Evolutionary conservation across 2,113 vertebrate genomes (phyloP), one percentile per base, ranked within the genome.

Genomic region (Malurus alboscapulatus): DNA sequence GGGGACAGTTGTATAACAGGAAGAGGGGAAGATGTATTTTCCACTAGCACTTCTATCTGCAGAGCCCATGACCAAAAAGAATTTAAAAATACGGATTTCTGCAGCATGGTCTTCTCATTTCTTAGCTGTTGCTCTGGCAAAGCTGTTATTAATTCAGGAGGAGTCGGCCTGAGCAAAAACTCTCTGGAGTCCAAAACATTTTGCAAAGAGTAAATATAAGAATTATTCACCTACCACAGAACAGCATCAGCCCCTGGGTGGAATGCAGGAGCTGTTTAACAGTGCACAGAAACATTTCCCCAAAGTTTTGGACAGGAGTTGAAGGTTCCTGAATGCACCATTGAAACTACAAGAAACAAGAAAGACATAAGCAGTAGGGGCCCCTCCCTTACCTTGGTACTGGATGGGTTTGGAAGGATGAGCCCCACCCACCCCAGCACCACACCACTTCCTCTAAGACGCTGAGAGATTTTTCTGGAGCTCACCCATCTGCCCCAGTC

Each of bases 151-250:
- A 94, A 96, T 95, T 95, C 95, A 90, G 48, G 47, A 84, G 54
- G 71, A 91, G 90, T 75, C 72, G 93, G 91, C 84, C 63, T 48
- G n/a, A 96, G 87, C 72, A 86, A 95, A 74, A 94, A 20, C 44
- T 68, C 84, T 93, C 47, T 4, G 3, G 40, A 94, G 82, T 63
- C 72, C 91, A 90, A 94, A 94, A 80, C 90, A 94, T 93, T 93
- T 93, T 94, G 61, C 72, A 72, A 74, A 73, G 75, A 95, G 79
- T 90, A 96, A 95, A 93, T 94, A 78, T 32, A 65, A 82, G 87
- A 93, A 90, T 93, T 91, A 75, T 92, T 91, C 92, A 96, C 94
- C 94, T 96, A 96, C 94, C 90, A 94, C 96, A 96, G 82, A 94
- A 96, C 51, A 78, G 75, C 82, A 88, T 95, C 90, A 88, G 92